Evolutionary conservation across 2,113 vertebrate species (phyloP).

Genomic region (Lasiurus cinereus): DNA sequence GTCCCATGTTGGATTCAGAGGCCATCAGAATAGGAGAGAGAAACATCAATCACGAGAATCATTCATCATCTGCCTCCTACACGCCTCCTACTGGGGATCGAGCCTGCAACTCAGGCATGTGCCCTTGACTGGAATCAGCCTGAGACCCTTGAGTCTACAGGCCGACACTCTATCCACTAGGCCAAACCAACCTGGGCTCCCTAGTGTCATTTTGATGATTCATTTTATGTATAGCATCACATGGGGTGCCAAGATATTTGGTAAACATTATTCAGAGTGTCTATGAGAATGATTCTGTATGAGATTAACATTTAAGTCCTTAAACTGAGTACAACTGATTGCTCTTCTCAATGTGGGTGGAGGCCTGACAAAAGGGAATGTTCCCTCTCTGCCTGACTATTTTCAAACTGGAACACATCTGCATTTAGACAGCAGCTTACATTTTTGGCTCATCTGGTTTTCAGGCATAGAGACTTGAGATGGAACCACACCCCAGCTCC

Average conservation of each 20-base stretch:
- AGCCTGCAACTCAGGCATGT: too few relatives aligned
- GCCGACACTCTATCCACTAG: too few relatives aligned
- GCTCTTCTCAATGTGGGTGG: not conserved
- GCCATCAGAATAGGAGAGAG: not conserved
- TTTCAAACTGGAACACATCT: not conserved
- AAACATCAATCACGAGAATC: too few relatives aligned
- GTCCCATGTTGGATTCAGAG: not conserved
- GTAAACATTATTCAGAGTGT: not conserved
- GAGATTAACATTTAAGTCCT: not conserved
- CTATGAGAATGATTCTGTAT: not conserved
- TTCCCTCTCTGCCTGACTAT: not conserved
- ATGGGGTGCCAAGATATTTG: not conserved
- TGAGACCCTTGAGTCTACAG: too few relatives aligned
- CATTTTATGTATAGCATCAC: not conserved
- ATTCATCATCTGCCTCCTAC: too few relatives aligned
- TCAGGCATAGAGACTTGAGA: not conserved
- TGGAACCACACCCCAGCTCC: not conserved
- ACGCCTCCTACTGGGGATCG: too few relatives aligned
- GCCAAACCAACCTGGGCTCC: too few relatives aligned
- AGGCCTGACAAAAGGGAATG: not conserved
- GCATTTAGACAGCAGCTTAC: not conserved
- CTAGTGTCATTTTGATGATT: not conserved
- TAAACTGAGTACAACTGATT: not conserved
- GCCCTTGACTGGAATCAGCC: too few relatives aligned
- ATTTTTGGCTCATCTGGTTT: not conserved